These are phyloP conservation scores for Myzus persicae DNA, from an alignment of 1,140 invertebrate species.

Conservation along the genomic window DNA sequence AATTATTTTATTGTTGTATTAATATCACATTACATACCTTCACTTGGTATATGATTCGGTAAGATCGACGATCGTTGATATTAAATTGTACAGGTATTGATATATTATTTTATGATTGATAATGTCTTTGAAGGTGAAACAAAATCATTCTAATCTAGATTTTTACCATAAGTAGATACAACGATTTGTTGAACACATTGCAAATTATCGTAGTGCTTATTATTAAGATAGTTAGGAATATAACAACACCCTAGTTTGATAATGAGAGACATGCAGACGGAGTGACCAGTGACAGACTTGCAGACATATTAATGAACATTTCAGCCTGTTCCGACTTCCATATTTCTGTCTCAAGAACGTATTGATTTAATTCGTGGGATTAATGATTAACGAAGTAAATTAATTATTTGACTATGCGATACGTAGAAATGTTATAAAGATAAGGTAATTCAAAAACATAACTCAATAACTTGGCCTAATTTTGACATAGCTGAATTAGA, in stretches of 20 bases:
- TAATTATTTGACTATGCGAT: too few relatives aligned
- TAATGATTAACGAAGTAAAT: too few relatives aligned
- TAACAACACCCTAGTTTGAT: background rate
- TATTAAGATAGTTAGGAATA: background rate
- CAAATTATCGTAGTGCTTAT: background rate
- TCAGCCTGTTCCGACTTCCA: too few relatives aligned
- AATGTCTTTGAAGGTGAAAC: background rate
- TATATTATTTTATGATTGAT: background rate
- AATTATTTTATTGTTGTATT: background rate
- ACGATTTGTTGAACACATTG: background rate
- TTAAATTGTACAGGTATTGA: background rate
- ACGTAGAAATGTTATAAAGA: too few relatives aligned
- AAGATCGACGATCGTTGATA: background rate
- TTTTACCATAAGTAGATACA: background rate
- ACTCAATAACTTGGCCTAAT: background rate
- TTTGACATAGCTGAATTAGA: background rate
- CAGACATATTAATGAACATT: background rate
- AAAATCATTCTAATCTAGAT: background rate
- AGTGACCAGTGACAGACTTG: too few relatives aligned
- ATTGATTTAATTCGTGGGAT: background rate
- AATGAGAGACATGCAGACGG: background rate
- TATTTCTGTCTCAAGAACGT: background rate
- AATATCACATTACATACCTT: background rate
- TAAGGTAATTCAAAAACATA: background rate
- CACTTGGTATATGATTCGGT: background rate